Evolutionary conservation across 2,113 vertebrate species (phyloP).

Genomic region (Piprites chloris): DNA sequence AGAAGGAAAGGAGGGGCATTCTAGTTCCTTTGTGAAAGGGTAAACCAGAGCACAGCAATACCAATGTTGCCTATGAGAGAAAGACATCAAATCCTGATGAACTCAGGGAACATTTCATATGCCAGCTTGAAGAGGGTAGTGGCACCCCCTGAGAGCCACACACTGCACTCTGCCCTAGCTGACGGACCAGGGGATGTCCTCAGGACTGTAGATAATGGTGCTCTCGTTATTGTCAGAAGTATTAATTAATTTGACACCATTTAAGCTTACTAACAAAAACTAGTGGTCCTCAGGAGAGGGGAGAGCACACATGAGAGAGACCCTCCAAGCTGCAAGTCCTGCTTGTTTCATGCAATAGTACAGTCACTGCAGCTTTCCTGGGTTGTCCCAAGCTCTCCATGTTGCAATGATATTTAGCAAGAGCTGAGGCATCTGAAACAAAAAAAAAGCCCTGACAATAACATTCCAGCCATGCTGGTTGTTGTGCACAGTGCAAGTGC

Average conservation of each 20-base stretch:
- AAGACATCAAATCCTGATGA: background rate
- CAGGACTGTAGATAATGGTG: background rate
- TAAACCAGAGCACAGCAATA: background rate
- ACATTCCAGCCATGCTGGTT: background rate
- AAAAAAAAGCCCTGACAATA: background rate
- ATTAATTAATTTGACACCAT: background rate
- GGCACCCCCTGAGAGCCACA: background rate
- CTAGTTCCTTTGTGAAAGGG: background rate
- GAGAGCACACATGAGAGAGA: background rate
- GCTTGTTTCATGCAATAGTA: background rate
- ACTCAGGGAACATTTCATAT: background rate
- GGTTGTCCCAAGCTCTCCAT: background rate
- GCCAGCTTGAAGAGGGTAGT: background rate
- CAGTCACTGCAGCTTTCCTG: background rate
- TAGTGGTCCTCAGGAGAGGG: background rate
- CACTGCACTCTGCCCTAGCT: background rate
- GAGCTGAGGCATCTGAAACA: background rate
- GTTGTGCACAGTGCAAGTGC: background rate
- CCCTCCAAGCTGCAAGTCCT: background rate
- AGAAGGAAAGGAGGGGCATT: background rate
- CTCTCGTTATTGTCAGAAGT: background rate
- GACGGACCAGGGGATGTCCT: background rate
- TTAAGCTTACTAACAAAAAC: background rate
- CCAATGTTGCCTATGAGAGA: background rate
- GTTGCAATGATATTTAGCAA: background rate